Base-by-base conservation (phyloP, 2,797 vertebrate genomes). In the Lycodopsis pacificus region DNA sequence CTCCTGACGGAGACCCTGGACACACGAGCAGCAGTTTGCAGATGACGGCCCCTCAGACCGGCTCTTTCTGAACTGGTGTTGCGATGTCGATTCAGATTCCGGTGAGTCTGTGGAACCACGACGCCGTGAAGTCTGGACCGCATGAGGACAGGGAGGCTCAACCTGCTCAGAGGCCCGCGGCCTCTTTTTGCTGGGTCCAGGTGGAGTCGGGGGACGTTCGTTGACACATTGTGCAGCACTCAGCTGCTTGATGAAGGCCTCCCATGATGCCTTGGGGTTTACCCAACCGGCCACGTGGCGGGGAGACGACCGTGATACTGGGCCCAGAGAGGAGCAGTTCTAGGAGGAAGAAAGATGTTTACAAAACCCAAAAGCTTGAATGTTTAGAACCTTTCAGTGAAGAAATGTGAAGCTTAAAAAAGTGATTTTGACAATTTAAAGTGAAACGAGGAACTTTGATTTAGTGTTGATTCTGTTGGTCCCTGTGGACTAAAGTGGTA, bases 271-370 rank as follows among this genome's bases (percentile, higher is more conserved):
- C 0, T 74, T 81, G 0, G 97, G 95, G 84, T 97, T 95, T 0
- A 99, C 93, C 94, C 95, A 97, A 17, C 95, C 94, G 0, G 90
- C 85, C 27, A 97, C 83, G 0, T 98, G 98, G 42, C 61, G 76
- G 1, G 95, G 81, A 58, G 85, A 0, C 79, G 94, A 62, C 53
- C 73, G 88, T 27, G 73, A 20, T 2, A 13, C 62, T 12, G 67
- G 54, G 20, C 76, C 36, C 4, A 70, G 70, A 76, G 65, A 61
- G 7, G 77, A 85, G 61, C 58, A 51, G 36, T 81, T 91, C 95
- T 96, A 46, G 6, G 17, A 73, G 78, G 54, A 77, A 53, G 46
- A 70, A 59, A 65, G 2, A 81, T 2, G 15, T 34, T 34, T 34
- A 34, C 7, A 49, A 34, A 5, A 10, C 46, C 13, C 6, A 64